Conservation (phyloP, 2,888 invertebrate species). For the Tiliacea citrago region DNA sequence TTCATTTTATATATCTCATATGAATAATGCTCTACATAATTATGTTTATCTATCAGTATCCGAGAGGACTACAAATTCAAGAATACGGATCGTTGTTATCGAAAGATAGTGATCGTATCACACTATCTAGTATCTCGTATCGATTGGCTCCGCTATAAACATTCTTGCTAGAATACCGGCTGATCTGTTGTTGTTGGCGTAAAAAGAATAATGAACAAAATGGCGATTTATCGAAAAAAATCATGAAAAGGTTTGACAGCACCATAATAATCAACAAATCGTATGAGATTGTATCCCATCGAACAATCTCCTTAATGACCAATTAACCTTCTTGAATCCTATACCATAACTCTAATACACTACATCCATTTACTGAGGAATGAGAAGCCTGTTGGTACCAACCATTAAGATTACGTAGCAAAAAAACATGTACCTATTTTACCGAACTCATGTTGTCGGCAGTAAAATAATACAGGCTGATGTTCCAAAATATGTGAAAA, state of each 20-base stretch:
- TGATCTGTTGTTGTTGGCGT: conserved; percentile 6
- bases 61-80: conserved; percentile 49
- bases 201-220: not conserved
- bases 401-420: not conserved
- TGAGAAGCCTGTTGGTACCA: not conserved
- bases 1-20: not conserved
- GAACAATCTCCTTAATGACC: conserved; percentile 29
- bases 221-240: not conserved
- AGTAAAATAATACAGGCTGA: not conserved
- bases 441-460: not conserved
- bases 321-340: conserved; percentile 31
- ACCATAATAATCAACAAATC: conserved; percentile 26
- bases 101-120: conserved; percentile 52
- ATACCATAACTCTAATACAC: conserved; percentile 7
- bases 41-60: conserved; percentile 35
- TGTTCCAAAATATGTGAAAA: not conserved
- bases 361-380: conserved; percentile 17
- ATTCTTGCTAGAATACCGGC: conserved; percentile 22
- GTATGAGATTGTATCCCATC: conserved; percentile 17
- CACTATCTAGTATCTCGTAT: conserved; percentile 53
- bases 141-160: conserved; percentile 46
- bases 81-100: conserved; percentile 61
- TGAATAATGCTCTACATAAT: conserved; percentile 16
- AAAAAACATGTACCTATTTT: not conserved
- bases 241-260: conserved; percentile 1